phyloP scores from a whole-genome alignment of 2,113 vertebrate genomes.

The Mesembrinibis cayennensis region DNA sequence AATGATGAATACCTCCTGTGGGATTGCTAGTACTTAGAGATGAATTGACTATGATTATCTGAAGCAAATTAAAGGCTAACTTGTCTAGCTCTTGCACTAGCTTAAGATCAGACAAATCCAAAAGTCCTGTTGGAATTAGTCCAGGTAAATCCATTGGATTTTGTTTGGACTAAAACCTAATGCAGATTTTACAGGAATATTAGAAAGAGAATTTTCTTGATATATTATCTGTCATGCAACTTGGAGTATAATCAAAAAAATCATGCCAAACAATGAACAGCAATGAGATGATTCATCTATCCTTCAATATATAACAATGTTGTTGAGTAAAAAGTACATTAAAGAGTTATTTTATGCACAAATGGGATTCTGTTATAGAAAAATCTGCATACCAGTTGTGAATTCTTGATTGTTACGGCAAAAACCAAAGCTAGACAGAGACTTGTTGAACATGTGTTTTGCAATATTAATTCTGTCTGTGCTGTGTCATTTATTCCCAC shows the following conservation, averaged over 20 bases:
- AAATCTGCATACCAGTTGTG: background rate
- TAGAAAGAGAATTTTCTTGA: background rate
- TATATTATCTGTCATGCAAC: background rate
- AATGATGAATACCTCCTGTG: background rate
- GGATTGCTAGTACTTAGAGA: background rate
- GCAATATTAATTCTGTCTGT: background rate
- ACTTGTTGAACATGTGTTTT: constrained; percentile 38
- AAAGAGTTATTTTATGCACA: background rate
- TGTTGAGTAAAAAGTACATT: background rate
- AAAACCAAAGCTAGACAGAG: constrained; percentile 1
- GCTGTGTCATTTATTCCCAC: background rate
- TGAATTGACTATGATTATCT: background rate
- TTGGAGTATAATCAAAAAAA: constrained; percentile 3
- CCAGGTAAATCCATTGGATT: background rate
- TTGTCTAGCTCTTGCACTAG: background rate
- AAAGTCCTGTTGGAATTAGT: background rate
- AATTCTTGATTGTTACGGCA: constrained; percentile 18
- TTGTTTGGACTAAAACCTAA: background rate
- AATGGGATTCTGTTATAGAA: constrained; percentile 14
- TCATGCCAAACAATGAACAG: background rate
- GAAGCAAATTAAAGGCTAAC: constrained; percentile 13
- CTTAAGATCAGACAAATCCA: constrained; percentile 1
- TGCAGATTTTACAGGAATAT: background rate
- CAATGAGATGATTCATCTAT: constrained; percentile 1
- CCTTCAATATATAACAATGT: background rate